Base-by-base conservation (phyloP, 2,888 invertebrate species). In the Rhagonycha lutea region DNA sequence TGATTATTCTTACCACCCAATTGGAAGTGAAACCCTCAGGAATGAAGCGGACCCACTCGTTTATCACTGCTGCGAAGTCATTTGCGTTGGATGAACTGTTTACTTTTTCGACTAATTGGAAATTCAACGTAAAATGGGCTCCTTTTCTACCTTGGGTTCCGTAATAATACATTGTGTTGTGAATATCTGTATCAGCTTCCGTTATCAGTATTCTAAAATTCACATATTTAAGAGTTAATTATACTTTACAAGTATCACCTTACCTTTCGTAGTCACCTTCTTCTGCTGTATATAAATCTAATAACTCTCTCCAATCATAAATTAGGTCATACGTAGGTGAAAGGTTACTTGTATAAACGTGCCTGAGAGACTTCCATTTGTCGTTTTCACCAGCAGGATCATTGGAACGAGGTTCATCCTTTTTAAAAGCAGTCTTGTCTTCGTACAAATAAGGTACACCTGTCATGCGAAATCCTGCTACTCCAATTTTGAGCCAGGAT, bases 381-480 rank as follows among this genome's bases (percentile, higher is more conserved):
- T 89, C 87, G 0, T 90, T 88, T 80, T 90, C 89, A 14, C 85
- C 83, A 1, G 74, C 81, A 1, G 83, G 67, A 24, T 7, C 70
- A 72, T 80, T 79, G 5, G 87, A 84, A 14, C 63, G 29, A 2
- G 89, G 88, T 81, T 90, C 90, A 74, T 90, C 87, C 3, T 18
- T 18, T 18, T 18, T 18, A 2, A 61, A 73, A 0, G 88, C 79
- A 11, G 83, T 63, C 10, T 80, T 70, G 0, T 83, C 84, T 83
- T 91, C 91, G 71, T 86, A 88, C 10, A 91, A 75, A 81, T 79
- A 81, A 7, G 89, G 89, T 11, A 95, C 90, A 3, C 95, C 95
- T 83, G 95, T 95, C 32, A 97, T 90, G 81, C 97, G 92, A 83
- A 98, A 96, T 0, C 98, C 98, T 83, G 95, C 94, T 0, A 96